phyloP scores from a whole-genome alignment of 2,888 invertebrate species.

The Drosophila percnosoma region DNA sequence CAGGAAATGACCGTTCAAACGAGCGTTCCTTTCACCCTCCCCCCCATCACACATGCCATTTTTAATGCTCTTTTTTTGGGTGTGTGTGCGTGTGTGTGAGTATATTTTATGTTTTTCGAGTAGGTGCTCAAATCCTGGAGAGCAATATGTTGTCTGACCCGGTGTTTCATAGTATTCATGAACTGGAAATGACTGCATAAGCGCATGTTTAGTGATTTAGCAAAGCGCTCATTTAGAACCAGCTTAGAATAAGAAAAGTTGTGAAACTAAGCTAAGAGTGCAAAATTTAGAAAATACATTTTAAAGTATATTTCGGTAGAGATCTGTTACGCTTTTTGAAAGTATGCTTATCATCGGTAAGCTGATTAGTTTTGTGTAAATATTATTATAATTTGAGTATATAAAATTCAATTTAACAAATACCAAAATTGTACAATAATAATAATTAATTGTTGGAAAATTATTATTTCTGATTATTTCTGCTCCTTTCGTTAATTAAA shows the following conservation, averaged over 20 bases:
- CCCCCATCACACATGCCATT: slow-evolving; percentile 22
- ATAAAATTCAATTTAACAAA: not conserved
- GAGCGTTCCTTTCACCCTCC: slow-evolving; percentile 18
- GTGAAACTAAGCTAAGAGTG: not conserved
- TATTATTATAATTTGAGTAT: not conserved
- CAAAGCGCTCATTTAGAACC: not conserved
- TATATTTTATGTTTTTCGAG: slow-evolving; percentile 43
- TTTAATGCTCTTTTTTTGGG: slow-evolving; percentile 18
- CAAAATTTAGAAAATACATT: not conserved
- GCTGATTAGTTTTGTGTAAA: not conserved
- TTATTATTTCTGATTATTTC: not conserved
- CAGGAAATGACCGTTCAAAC: slow-evolving; percentile 67
- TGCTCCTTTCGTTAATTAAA: slow-evolving; percentile 3
- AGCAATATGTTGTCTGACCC: slow-evolving; percentile 43
- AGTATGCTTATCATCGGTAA: not conserved
- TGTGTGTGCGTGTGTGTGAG: slow-evolving; percentile 4
- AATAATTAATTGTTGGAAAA: too few species aligned
- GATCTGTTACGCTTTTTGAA: not conserved
- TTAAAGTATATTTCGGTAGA: not conserved
- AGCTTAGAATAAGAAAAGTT: slow-evolving; percentile 3
- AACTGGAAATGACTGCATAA: slow-evolving; percentile 49
- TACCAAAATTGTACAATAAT: not conserved
- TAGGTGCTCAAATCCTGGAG: slow-evolving; percentile 41
- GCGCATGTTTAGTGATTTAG: slow-evolving; percentile 37
- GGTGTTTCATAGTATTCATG: slow-evolving; percentile 44